Base-by-base conservation (phyloP, 1,140 invertebrate species). In the Pseudomyrmex concolor region DNA sequence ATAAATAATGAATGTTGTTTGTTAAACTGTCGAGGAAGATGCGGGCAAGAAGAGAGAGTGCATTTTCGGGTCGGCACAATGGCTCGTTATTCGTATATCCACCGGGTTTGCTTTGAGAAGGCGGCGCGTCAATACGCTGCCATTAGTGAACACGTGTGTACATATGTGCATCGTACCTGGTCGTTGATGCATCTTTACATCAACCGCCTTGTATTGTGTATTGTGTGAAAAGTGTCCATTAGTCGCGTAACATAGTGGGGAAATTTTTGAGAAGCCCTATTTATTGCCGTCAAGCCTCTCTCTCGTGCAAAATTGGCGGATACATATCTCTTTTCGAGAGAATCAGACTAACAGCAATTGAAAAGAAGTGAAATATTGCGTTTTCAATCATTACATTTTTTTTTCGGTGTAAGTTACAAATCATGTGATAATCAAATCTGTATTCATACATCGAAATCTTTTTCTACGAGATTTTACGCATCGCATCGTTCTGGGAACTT, bases 61-160 rank as follows among this genome's bases (percentile, higher is more conserved):
- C 59, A 43, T 84, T 87, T 86, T 66, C 50, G 51, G 19, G 17
- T 22, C 70, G 59, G 62, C 34, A 88, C 86, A 88, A 88, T 88
- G 51, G 83, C 62, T 87, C 76, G 77, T 88, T 87, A 88, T 84
- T 88, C 55, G 86, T 88, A 76, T 12, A 76, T 12, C 82, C 74
- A 72, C 15, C 22, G 67, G 45, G 60, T 55, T 84, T 86, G 64
- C 76, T 80, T 84, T 57, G 72, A 55, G 22, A 54, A 54, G 67
- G n/a, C 81, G 25, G 51, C 34, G 48, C 19, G 54, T 88, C 86
- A 83, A 87, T 88, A 77, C 77, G 45, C 17, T 13, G 51, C 64
- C 86, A 88, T 87, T 85, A 88, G 60, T 82, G 86, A 72, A 77
- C 86, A 88, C 86, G 86, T 85, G 85, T 84, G 86, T 72, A 73